Evolutionary conservation across 2,888 invertebrate genomes (phyloP), one percentile per base, ranked within the genome.

Genomic region (Athalia circularis): DNA sequence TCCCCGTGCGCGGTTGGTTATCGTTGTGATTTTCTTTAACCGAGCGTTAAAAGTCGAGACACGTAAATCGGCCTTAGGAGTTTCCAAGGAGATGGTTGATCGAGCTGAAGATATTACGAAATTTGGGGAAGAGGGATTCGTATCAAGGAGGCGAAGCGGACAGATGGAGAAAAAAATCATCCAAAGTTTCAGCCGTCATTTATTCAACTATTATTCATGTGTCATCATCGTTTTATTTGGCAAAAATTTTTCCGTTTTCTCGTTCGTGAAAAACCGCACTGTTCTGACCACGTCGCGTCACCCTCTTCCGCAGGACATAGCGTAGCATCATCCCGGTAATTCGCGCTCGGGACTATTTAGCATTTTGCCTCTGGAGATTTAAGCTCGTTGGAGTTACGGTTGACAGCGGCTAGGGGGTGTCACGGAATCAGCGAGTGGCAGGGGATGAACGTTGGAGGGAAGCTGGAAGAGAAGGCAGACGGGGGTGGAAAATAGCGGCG

Each of bases 181-280:
- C 13, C 11, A 15, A 62, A 62, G 29, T 29, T 29, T 29, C 2
- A 29, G 29, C 29, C 29, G 29, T 29, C 29, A 29, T 29, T 29
- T 29, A 29, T 29, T 29, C 2, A 29, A 29, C 29, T 29, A 29
- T 29, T 29, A 29, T 29, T 29, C 29, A 29, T 2, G 29, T 29
- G 2, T 29, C 29, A 2, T 29, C 29, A 29, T 29, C 29, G 29
- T 29, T 29, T 29, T 29, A 29, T 29, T 29, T 29, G 74, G 80
- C 82, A 80, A 82, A 83, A 85, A 84, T 83, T 83, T 83, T 80
- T 76, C 15, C 6, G 59, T 29, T 15, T 47, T 59, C 61, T 77
- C 59, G 57, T 29, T 29, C 29, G 29, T 29, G n/a, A 68, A 68
- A 59, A 77, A 43, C 48, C 65, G 29, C 29, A 45, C 15, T 29